phyloP scores from a whole-genome alignment of 2,797 vertebrate species.

The Danio choprae region DNA sequence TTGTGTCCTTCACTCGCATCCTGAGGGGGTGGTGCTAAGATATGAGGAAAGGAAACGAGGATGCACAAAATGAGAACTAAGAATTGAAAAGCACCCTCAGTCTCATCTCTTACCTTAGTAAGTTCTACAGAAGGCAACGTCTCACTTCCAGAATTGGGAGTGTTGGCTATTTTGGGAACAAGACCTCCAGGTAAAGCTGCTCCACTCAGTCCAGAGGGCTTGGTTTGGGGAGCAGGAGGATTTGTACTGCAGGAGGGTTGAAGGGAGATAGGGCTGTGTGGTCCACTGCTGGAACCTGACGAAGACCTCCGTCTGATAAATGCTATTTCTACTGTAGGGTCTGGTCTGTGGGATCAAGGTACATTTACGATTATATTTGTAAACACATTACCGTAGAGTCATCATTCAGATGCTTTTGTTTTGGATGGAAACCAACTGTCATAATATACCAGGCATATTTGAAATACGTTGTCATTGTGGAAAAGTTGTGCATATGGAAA shows the following conservation, averaged over 20 bases:
- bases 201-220: conserved; percentile 47
- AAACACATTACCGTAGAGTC: background rate
- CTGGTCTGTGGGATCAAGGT: conserved; percentile 75
- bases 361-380: background rate
- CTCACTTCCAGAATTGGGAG: conserved; percentile 69
- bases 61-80: too few relatives aligned
- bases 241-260: conserved; percentile 59
- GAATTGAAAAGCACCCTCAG: background rate
- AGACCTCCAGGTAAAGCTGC: conserved; percentile 63
- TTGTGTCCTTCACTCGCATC: too few relatives aligned
- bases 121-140: conserved; percentile 67
- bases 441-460: background rate
- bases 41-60: too few relatives aligned
- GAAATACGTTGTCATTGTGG: background rate
- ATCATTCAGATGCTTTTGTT: background rate
- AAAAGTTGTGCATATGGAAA: background rate
- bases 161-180: conserved; percentile 69
- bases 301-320: conserved; percentile 84
- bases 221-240: conserved; percentile 50
- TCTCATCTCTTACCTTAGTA: conserved; percentile 67
- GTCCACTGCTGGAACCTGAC: conserved; percentile 71
- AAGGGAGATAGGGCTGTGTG: conserved; percentile 71
- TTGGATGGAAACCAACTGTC: background rate
- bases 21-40: too few relatives aligned
- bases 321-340: conserved; percentile 88